These are phyloP conservation scores for Cantharis lateralis DNA, from an alignment of 2,888 invertebrate species.

Conservation along the genomic window DNA sequence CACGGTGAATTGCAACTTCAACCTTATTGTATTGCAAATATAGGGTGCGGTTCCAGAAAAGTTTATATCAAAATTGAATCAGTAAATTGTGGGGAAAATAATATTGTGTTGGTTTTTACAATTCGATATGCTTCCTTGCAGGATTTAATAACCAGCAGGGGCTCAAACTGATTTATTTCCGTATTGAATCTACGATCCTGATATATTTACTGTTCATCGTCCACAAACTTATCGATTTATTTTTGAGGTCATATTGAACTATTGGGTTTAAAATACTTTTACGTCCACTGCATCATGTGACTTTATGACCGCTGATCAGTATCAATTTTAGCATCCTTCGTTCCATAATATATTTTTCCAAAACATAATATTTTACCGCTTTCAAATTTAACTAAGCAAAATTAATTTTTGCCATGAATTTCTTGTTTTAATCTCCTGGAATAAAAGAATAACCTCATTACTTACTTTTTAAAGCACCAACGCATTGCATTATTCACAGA, in stretches of 20 bases:
- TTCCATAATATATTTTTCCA: neutral
- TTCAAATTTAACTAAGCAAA: neutral
- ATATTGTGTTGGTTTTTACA: conserved; percentile 27
- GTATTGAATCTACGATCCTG: neutral
- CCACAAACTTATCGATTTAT: neutral
- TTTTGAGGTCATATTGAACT: neutral
- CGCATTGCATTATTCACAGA: neutral
- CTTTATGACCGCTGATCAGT: neutral
- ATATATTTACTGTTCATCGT: neutral
- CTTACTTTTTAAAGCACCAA: neutral
- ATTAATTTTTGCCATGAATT: neutral
- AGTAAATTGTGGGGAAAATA: conserved; percentile 15
- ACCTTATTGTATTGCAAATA: conserved; percentile 3
- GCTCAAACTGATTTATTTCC: conserved; percentile 15
- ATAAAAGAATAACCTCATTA: neutral
- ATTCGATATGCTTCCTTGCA: conserved; percentile 19
- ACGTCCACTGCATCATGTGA: neutral
- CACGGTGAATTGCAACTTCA: conserved; percentile 13
- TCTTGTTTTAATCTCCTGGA: neutral
- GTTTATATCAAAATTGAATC: conserved; percentile 18
- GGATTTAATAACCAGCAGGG: conserved; percentile 9
- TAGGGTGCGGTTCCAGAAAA: conserved; percentile 15
- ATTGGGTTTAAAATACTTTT: neutral
- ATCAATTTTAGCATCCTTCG: neutral
- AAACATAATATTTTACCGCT: neutral